These are phyloP conservation scores for Microtus pennsylvanicus DNA, from an alignment of 2,113 vertebrate genomes.

Conservation along the genomic window DNA sequence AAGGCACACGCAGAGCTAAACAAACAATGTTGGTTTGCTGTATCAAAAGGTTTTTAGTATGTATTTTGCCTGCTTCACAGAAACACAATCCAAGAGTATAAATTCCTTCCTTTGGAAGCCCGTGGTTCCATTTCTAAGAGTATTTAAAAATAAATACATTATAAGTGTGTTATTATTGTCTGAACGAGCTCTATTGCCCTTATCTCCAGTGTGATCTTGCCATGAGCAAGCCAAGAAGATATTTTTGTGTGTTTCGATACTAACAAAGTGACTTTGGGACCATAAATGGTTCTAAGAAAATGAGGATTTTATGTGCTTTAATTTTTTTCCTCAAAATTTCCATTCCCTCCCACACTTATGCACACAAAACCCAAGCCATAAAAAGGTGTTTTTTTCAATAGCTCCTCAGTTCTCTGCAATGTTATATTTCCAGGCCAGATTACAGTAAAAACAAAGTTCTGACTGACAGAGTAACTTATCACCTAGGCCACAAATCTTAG, in stretches of 20 bases:
- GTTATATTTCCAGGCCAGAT: slow-evolving; percentile 74
- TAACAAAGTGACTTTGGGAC: slow-evolving; percentile 61
- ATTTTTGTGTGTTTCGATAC: slow-evolving; percentile 33
- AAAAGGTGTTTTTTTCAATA: slow-evolving; percentile 77
- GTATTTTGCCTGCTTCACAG: slow-evolving; percentile 48
- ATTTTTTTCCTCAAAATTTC: slow-evolving; percentile 74
- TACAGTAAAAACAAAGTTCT: slow-evolving; percentile 74
- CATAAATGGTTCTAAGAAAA: slow-evolving; percentile 74
- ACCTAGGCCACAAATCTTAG: slow-evolving; percentile 58
- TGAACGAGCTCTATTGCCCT: slow-evolving; percentile 18
- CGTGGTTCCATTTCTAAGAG: slow-evolving; percentile 53
- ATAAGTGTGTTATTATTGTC: slow-evolving; percentile 71
- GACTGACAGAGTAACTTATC: slow-evolving; percentile 74
- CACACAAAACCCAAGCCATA: slow-evolving; percentile 73
- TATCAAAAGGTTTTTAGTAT: not conserved
- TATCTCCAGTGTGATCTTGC: slow-evolving; percentile 65
- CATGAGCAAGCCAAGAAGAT: slow-evolving; percentile 54
- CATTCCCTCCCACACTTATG: slow-evolving; percentile 72
- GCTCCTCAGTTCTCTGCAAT: slow-evolving; percentile 70
- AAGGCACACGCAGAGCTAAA: not conserved
- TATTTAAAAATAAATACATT: slow-evolving; percentile 65
- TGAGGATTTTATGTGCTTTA: slow-evolving; percentile 70
- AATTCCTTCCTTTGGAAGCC: slow-evolving; percentile 64
- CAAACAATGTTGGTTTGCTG: not conserved
- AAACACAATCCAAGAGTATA: slow-evolving; percentile 44